Conservation (phyloP, 2,113 vertebrate genomes). For the Oceanites oceanicus region DNA sequence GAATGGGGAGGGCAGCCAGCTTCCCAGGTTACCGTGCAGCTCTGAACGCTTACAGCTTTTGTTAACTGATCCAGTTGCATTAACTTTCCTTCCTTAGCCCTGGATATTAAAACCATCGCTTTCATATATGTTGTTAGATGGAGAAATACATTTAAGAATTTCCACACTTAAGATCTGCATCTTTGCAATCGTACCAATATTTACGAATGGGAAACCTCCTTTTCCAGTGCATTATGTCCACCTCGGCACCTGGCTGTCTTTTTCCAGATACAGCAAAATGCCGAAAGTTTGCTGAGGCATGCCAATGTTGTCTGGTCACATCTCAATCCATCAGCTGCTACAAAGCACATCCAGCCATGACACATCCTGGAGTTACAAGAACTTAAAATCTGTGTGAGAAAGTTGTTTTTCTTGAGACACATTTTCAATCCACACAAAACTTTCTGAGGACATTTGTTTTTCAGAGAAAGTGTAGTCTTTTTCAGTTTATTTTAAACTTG, state of each 20-base stretch:
- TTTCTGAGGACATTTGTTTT: neutral
- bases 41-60: neutral
- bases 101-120: neutral
- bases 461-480: neutral
- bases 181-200: neutral
- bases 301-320: neutral
- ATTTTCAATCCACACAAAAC: neutral
- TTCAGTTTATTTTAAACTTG: neutral
- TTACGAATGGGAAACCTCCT: neutral
- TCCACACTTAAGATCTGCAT: too few species aligned
- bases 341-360: neutral
- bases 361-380: neutral
- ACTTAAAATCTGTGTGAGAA: neutral
- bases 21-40: rapidly evolving
- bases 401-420: neutral
- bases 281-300: neutral
- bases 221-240: neutral
- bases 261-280: neutral
- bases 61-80: neutral
- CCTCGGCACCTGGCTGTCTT: neutral
- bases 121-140: neutral
- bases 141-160: neutral
- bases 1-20: neutral
- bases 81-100: neutral
- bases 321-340: neutral